phyloP scores from a whole-genome alignment of 1,140 invertebrate species.

The Eulimnadia texana region DNA sequence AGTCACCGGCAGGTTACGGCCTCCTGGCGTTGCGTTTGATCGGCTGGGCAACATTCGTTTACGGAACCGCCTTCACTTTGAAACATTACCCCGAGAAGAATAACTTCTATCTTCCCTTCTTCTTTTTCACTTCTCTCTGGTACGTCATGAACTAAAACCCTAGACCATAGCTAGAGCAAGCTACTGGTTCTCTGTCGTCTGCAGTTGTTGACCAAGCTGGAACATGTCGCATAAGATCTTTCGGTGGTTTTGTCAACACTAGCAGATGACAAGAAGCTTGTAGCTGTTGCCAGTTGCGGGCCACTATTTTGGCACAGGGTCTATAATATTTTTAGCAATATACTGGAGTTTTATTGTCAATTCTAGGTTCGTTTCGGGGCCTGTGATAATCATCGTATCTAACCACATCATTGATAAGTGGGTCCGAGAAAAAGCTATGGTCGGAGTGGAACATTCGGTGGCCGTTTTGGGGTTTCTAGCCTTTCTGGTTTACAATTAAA shows the following conservation, averaged over 20 bases:
- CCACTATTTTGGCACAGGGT: no score
- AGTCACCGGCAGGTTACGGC: conserved; percentile 72
- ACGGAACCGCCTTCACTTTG: conserved; percentile 62
- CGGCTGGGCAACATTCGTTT: conserved; percentile 71
- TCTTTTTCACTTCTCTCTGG: conserved; percentile 63
- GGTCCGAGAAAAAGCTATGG: conserved; percentile 78
- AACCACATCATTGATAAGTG: conserved; percentile 71
- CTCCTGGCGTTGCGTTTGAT: conserved; percentile 57
- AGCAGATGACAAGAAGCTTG: no score
- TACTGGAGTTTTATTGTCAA: no score
- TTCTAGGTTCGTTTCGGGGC: conserved; percentile 54
- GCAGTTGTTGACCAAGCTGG: no score
- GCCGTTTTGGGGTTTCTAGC: conserved; percentile 59
- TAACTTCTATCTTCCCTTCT: conserved; percentile 53
- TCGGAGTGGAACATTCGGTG: conserved; percentile 57
- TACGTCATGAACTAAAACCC: conserved; percentile 24
- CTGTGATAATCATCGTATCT: conserved; percentile 61
- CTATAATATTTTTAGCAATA: no score
- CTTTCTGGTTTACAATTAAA: conserved; percentile 45
- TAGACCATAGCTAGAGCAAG: no score
- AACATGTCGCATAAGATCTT: no score
- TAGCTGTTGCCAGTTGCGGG: no score
- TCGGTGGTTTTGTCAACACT: no score
- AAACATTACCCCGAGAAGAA: conserved; percentile 68
- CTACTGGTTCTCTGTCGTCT: no score